A percentile compares a stretch with the other conserved stretches of the same genome.
phyloP scores from a whole-genome alignment of 2,888 invertebrate genomes.

The Schizotus pectinicornis region DNA sequence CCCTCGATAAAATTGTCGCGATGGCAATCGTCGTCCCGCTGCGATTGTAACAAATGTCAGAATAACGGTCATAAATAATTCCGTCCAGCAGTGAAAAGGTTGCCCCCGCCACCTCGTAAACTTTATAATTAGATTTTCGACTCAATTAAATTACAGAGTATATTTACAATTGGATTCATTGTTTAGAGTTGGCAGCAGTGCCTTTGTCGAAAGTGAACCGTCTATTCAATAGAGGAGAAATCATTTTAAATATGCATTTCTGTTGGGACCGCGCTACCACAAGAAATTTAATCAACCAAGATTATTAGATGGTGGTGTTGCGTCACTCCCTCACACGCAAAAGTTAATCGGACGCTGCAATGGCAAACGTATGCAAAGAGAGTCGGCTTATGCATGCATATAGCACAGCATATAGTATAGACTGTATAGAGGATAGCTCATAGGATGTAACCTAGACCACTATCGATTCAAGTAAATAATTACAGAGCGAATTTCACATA shows the following conservation, averaged over 20 bases:
- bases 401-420: too few relatives aligned
- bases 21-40: conserved; percentile 23
- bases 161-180: conserved; percentile 37
- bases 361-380: conserved; percentile 7
- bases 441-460: too few relatives aligned
- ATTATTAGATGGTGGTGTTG: conserved; percentile 24
- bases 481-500: too few relatives aligned
- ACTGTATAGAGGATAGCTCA: too few relatives aligned
- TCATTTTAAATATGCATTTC: conserved; percentile 17
- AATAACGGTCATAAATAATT: conserved; percentile 29
- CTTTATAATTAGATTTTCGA: conserved; percentile 45
- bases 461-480: too few relatives aligned
- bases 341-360: conserved; percentile 31
- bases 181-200: conserved; percentile 25
- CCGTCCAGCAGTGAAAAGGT: conserved; percentile 29
- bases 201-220: background rate
- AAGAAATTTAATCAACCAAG: conserved; percentile 34
- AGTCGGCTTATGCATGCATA: too few relatives aligned
- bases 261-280: conserved; percentile 12
- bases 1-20: conserved; percentile 19
- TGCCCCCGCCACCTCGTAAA: conserved; percentile 38
- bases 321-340: conserved; percentile 9
- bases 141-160: conserved; percentile 41
- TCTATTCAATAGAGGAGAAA: background rate
- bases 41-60: conserved; percentile 29